Percentiles rank a stretch among this genome's conserved stretches.
Conservation (phyloP, 2,888 invertebrate genomes). For the Andrena haemorrhoa region DNA sequence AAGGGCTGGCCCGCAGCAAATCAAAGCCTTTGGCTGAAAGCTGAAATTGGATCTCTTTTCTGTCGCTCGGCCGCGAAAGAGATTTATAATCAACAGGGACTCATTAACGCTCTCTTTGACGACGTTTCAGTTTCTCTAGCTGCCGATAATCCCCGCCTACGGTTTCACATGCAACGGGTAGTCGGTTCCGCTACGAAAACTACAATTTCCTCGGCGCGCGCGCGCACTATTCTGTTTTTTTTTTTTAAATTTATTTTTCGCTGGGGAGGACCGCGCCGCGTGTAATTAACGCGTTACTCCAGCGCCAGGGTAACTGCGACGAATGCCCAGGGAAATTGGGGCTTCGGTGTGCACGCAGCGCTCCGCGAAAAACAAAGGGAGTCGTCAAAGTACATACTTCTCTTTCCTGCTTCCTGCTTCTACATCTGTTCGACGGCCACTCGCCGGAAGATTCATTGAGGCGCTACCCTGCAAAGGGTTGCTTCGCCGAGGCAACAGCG, state of each 20-base stretch:
- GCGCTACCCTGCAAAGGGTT: slow-evolving; percentile 8
- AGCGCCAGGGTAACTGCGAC: no score
- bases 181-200: not conserved
- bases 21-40: slow-evolving; percentile 8
- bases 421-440: not conserved
- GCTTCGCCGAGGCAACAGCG: not conserved
- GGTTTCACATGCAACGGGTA: not conserved
- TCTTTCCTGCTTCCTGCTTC: not conserved
- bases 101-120: slow-evolving; percentile 24
- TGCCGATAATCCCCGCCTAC: not conserved
- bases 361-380: no score
- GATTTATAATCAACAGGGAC: slow-evolving; percentile 28
- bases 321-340: no score
- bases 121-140: slow-evolving; percentile 1
- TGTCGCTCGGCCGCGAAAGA: not conserved
- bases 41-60: slow-evolving; percentile 42
- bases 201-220: no score
- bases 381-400: no score
- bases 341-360: no score
- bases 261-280: not conserved
- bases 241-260: no score
- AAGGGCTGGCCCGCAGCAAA: not conserved
- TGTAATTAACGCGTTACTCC: no score
- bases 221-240: no score
- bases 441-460: slow-evolving; percentile 1